Evolutionary conservation across 1,140 invertebrate species (phyloP).

Genomic region (Neodiprion fabricii): DNA sequence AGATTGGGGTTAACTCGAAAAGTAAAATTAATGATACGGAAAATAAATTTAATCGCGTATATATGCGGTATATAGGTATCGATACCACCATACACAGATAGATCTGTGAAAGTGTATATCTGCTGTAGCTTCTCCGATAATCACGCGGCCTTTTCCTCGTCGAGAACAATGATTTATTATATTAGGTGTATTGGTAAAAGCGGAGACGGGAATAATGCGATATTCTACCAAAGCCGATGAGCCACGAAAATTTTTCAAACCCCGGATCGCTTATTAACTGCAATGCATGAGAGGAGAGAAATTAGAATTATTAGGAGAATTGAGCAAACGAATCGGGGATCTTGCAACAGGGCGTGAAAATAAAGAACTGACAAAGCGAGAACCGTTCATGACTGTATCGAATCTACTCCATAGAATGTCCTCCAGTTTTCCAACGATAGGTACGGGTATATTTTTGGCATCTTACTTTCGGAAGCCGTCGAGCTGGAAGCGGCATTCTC

Average conservation of each 20-base stretch:
- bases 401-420: neutral
- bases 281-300: neutral
- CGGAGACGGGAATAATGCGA: no score
- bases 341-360: neutral
- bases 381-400: no score
- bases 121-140: neutral
- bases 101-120: no score
- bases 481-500: slow-evolving; percentile 21
- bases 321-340: neutral
- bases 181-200: no score
- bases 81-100: no score
- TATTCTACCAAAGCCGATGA: no score
- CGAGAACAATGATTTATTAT: no score
- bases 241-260: no score
- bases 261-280: no score
- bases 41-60: slow-evolving; percentile 29
- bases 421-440: slow-evolving; percentile 10
- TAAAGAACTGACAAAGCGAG: neutral
- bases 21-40: slow-evolving; percentile 18
- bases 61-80: no score
- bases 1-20: neutral
- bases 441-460: neutral
- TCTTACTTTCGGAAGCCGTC: slow-evolving; percentile 13
- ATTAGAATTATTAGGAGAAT: neutral
- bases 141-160: neutral